These are phyloP conservation scores for Antheraea mylitta DNA, from an alignment of 1,140 invertebrate species.

Conservation along the genomic window DNA sequence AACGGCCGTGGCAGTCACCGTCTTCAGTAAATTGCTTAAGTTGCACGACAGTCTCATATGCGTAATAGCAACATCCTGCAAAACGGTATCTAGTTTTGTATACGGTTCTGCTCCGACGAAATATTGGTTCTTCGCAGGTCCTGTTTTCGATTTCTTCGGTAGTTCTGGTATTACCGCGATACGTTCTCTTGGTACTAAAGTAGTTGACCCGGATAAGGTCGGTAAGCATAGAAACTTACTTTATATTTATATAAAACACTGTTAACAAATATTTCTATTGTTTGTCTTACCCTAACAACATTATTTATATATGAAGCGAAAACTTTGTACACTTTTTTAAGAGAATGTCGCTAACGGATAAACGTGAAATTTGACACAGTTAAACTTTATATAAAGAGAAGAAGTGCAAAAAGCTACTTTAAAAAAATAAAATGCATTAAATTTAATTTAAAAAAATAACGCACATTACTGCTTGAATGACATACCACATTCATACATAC, in stretches of 20 bases:
- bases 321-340: too few species aligned
- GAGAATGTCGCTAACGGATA: too few species aligned
- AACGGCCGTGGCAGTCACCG: conserved; percentile 56
- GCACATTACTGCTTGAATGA: too few species aligned
- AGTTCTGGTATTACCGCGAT: conserved; percentile 76
- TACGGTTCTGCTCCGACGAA: conserved; percentile 63
- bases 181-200: conserved; percentile 80
- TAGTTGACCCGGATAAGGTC: conserved; percentile 76
- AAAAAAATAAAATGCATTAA: too few species aligned
- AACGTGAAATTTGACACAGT: too few species aligned
- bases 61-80: conserved; percentile 59
- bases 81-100: conserved; percentile 54
- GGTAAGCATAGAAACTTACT: conserved; percentile 45
- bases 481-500: too few species aligned
- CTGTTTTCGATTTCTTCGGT: conserved; percentile 78
- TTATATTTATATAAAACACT: background rate
- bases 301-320: too few species aligned
- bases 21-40: conserved; percentile 65
- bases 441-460: too few species aligned
- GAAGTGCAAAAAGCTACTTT: too few species aligned
- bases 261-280: too few species aligned
- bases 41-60: conserved; percentile 69
- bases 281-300: too few species aligned
- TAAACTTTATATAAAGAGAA: too few species aligned
- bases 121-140: conserved; percentile 64